phyloP scores from a whole-genome alignment of 2,888 invertebrate species.

The Eupithecia abbreviata region DNA sequence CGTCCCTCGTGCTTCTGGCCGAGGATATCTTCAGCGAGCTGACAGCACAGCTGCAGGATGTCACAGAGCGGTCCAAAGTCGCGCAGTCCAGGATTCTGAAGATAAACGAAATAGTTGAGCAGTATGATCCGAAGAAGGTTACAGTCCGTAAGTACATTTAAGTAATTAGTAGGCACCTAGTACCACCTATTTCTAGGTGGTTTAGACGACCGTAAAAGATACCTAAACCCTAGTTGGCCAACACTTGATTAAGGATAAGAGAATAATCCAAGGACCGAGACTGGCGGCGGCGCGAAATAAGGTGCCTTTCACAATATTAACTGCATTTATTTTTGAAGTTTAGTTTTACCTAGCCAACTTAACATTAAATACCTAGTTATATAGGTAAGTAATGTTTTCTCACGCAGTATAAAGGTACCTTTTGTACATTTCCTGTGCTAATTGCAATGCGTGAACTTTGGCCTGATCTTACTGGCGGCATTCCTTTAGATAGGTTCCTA shows the following conservation, averaged over 20 bases:
- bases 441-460: constrained; percentile 13
- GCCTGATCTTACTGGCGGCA: constrained; percentile 7
- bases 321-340: background rate
- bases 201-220: background rate
- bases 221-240: constrained; percentile 8
- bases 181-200: background rate
- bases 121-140: constrained; percentile 94
- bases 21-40: constrained; percentile 94
- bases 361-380: background rate
- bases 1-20: constrained; percentile 91
- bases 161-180: background rate
- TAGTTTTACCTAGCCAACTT: background rate
- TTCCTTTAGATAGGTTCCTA: background rate
- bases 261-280: background rate
- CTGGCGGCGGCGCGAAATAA: constrained; percentile 10
- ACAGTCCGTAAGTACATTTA: constrained; percentile 93
- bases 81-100: constrained; percentile 88
- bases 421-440: background rate
- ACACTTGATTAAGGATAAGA: constrained; percentile 26
- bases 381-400: constrained; percentile 1
- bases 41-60: constrained; percentile 88
- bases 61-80: constrained; percentile 88
- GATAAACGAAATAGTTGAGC: constrained; percentile 88
- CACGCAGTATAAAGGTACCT: background rate
- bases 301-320: background rate